Conservation (phyloP, 2,113 vertebrate species). For the Paradoxurus hermaphroditus region DNA sequence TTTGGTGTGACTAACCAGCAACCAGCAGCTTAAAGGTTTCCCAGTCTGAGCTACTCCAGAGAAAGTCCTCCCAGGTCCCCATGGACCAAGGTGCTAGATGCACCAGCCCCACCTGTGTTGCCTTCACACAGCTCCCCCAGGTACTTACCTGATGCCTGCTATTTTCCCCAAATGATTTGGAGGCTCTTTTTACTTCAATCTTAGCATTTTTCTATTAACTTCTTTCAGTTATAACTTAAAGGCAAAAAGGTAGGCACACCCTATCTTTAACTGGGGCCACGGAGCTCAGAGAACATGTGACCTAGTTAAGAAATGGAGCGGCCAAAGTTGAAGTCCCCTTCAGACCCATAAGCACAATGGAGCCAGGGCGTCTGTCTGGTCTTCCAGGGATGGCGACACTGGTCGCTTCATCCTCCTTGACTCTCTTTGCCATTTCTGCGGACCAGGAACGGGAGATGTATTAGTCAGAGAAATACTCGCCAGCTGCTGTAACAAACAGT, state of each 20-base stretch:
- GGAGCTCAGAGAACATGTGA: not conserved
- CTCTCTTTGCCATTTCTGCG: not conserved
- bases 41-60: not conserved
- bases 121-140: fast-evolving
- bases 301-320: not conserved
- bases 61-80: fast-evolving
- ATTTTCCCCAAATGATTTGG: not conserved
- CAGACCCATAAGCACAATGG: not conserved
- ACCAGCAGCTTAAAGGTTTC: not conserved
- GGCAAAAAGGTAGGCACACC: no score
- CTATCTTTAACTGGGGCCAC: no score
- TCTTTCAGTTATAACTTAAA: not conserved
- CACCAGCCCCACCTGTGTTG: fast-evolving
- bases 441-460: fast-evolving
- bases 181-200: not conserved
- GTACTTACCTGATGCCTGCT: no score
- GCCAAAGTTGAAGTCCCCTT: not conserved
- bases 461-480: not conserved
- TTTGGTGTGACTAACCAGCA: constrained; percentile 27
- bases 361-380: not conserved
- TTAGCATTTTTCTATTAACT: not conserved
- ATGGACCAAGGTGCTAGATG: fast-evolving
- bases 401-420: no score
- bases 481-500: not conserved
- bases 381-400: not conserved